Conservation (phyloP, 2,888 invertebrate genomes). For the Eupeodes luniger region DNA sequence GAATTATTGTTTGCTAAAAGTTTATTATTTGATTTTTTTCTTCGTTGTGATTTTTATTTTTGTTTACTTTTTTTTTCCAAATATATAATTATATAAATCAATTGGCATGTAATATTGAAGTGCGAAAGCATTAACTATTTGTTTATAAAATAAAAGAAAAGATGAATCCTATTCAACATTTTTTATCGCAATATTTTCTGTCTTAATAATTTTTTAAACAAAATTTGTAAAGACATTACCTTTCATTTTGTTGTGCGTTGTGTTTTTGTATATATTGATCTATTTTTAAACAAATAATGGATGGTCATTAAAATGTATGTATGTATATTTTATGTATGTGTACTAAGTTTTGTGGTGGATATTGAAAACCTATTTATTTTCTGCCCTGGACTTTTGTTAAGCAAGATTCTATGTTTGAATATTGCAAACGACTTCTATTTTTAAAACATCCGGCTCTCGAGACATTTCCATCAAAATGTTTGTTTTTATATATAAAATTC, state of each 20-base stretch:
- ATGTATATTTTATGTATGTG: not conserved
- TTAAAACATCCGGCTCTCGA: constrained; percentile 7
- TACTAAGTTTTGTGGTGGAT: not conserved
- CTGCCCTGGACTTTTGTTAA: not conserved
- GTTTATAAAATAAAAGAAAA: constrained; percentile 4
- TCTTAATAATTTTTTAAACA: constrained; percentile 23
- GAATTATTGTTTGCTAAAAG: not conserved
- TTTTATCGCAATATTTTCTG: constrained; percentile 12
- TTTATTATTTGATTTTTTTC: constrained; percentile 27
- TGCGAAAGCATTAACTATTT: constrained; percentile 32
- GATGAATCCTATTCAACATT: constrained; percentile 1
- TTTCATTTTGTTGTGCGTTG: no score
- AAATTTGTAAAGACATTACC: constrained; percentile 13
- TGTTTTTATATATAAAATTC: not conserved
- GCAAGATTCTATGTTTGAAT: not conserved
- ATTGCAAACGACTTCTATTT: not conserved
- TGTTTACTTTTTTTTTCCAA: constrained; percentile 11
- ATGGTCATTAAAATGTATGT: constrained; percentile 17
- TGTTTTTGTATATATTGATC: constrained; percentile 27
- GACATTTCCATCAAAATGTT: not conserved
- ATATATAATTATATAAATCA: constrained; percentile 27
- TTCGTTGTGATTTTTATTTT: constrained; percentile 17
- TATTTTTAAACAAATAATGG: constrained; percentile 65
- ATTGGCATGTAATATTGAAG: constrained; percentile 39
- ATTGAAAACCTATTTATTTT: not conserved